phyloP scores from a whole-genome alignment of 2,113 vertebrate species.

The Prionailurus viverrinus region DNA sequence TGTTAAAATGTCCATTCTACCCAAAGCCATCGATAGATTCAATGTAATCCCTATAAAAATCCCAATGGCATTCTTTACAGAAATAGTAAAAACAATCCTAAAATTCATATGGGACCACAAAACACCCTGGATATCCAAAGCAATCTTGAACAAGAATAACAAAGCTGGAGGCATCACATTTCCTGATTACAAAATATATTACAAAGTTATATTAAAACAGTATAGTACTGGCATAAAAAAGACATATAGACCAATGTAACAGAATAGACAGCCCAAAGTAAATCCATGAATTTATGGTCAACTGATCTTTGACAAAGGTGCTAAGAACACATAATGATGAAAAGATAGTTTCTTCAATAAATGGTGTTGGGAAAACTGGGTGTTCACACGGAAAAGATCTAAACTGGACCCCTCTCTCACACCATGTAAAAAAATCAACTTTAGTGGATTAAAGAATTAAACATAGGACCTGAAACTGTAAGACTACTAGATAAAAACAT shows the following conservation, averaged over 20 bases:
- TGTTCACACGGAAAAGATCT: background rate
- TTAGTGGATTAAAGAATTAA: background rate
- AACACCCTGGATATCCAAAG: background rate
- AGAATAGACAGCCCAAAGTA: background rate
- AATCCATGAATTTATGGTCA: background rate
- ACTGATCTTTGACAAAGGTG: background rate
- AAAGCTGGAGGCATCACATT: background rate
- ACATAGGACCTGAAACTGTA: background rate
- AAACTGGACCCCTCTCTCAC: background rate
- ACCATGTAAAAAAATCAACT: background rate
- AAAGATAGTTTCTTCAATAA: background rate
- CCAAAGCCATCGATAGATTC: background rate
- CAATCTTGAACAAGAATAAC: background rate
- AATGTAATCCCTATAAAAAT: background rate
- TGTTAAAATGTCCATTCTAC: background rate
- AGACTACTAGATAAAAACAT: background rate
- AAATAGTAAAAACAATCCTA: background rate
- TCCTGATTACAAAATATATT: slow-evolving; percentile 1
- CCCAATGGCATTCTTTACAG: background rate
- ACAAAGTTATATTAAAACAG: background rate
- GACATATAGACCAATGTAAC: background rate
- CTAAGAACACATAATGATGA: background rate
- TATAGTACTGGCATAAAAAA: background rate
- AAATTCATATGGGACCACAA: background rate
- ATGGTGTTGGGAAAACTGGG: background rate